Base-by-base conservation (phyloP, 23 tunicate species). In the Ciona savignyi region DNA sequence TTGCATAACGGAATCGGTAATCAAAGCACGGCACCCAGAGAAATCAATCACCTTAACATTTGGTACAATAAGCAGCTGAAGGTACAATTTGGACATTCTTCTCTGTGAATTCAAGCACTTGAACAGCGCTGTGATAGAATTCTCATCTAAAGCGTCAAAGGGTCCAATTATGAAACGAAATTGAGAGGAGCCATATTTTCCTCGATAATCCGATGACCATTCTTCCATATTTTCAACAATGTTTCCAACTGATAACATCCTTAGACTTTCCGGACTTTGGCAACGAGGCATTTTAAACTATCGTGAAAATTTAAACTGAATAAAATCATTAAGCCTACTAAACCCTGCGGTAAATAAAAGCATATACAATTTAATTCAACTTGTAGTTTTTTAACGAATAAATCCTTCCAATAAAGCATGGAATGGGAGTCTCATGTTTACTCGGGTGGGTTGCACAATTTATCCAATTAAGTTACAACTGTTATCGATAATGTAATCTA, bases 31-130 rank as follows among this genome's bases (percentile, higher is more conserved):
- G 26, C 28, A n/a, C 28, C 15, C 22, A 20, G 4, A 9, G 15
- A 63, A 63, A 22, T n/a, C 67, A 11, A 25, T 20, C 15, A 23
- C 28, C 4, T 22, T 63, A 4, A n/a, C 24, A 63, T n/a, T 63
- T 63, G 67, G 67, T 63, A 25, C 28, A 63, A 63, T 23, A 9
- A 63, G 4, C 4, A 63, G 67, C 28, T 63, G 67, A 9, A 63
- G 22, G 22, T 63, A 63, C 15, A 63, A 6, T 22, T 22, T 63
- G 67, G 28, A 9, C 67, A 63, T 23, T 63, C 22, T 63, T n/a
- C 28, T 23, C 22, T 22, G 26, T 63, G 28, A 20, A 63, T 6
- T 9, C 15, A 68, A 24, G 35, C 34, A 29, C 15, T 27, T 27
- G 4, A 68, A 22, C 51, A 68, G 51, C 51, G 9, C 4, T 4